phyloP scores from a whole-genome alignment of 2,888 invertebrate genomes.

The Macrosoma leucophasiata region DNA sequence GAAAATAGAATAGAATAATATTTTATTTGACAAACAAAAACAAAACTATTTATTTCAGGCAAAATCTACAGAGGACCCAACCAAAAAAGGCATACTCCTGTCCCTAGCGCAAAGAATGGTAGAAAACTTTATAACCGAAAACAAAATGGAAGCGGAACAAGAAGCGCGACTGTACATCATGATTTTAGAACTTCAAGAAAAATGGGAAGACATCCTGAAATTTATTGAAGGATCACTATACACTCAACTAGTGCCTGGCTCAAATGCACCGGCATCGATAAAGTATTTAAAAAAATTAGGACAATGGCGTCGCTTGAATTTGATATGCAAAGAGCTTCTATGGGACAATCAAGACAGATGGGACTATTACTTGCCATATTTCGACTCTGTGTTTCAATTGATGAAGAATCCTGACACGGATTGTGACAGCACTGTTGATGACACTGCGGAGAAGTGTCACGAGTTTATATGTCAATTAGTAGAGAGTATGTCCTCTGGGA shows the following conservation, averaged over 20 bases:
- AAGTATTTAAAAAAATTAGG: constrained; percentile 83
- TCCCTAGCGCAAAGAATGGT: constrained; percentile 96
- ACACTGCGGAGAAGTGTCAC: constrained; percentile 62
- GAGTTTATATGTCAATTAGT: constrained; percentile 68
- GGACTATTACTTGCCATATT: constrained; percentile 84
- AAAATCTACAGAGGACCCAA: constrained; percentile 62
- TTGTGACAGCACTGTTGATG: constrained; percentile 42
- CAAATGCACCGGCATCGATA: constrained; percentile 81
- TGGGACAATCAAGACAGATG: constrained; percentile 83
- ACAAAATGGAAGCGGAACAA: constrained; percentile 94
- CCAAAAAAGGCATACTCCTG: constrained; percentile 82
- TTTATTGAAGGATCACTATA: constrained; percentile 88
- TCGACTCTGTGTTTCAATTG: constrained; percentile 81
- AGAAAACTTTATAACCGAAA: constrained; percentile 89
- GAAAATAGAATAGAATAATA: no score
- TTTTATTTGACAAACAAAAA: no score
- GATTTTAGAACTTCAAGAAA: constrained; percentile 84
- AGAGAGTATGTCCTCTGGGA: constrained; percentile 62
- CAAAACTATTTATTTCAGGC: constrained; percentile 40
- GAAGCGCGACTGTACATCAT: constrained; percentile 94
- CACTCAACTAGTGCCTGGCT: constrained; percentile 79
- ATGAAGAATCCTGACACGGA: constrained; percentile 49
- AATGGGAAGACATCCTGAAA: constrained; percentile 86
- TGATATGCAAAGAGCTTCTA: constrained; percentile 83
- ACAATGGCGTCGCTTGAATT: constrained; percentile 84